Evolutionary conservation across 30 jellyfish, hydroid and myxozoan genomes (phyloP).

Genomic region (Sanderia malayensis): DNA sequence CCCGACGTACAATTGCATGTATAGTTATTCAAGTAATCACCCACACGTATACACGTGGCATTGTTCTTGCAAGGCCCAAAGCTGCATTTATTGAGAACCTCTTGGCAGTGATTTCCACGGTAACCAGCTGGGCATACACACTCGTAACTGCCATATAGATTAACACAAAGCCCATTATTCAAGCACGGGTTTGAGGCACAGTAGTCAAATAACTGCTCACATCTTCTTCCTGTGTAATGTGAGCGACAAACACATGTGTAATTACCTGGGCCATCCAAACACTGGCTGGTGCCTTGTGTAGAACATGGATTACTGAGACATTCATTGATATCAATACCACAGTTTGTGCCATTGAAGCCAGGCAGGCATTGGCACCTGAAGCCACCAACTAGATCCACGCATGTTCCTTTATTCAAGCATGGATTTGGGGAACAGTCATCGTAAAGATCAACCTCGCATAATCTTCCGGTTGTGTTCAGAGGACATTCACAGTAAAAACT

Average conservation of each 20-base stretch:
- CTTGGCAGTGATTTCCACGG: slow-evolving; percentile 60
- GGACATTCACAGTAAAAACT: slow-evolving; percentile 74
- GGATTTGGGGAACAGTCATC: slow-evolving; percentile 66
- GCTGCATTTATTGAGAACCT: slow-evolving; percentile 51
- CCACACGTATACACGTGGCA: slow-evolving; percentile 69
- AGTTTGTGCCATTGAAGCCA: slow-evolving; percentile 60
- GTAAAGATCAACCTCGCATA: slow-evolving; percentile 74
- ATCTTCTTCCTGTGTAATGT: slow-evolving; percentile 63
- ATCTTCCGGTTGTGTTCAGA: slow-evolving; percentile 59
- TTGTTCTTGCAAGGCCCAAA: slow-evolving; percentile 72
- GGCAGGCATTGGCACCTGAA: slow-evolving; percentile 39
- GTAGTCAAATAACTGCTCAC: slow-evolving; percentile 44
- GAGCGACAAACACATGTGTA: slow-evolving; percentile 56
- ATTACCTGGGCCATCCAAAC: slow-evolving; percentile 52
- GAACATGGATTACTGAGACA: slow-evolving; percentile 65
- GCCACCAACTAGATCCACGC: slow-evolving; percentile 57
- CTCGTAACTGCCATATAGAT: slow-evolving; percentile 33
- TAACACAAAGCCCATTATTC: slow-evolving; percentile 71
- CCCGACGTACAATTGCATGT: slow-evolving; percentile 78
- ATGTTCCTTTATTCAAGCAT: slow-evolving; percentile 44
- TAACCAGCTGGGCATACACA: slow-evolving; percentile 77
- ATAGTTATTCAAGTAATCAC: slow-evolving; percentile 52
- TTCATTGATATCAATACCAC: slow-evolving; percentile 62
- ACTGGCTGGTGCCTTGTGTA: slow-evolving; percentile 41
- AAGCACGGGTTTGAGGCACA: slow-evolving; percentile 65